Evolutionary conservation across 64 coral and sea anemone genomes (phyloP).

Genomic region (Platygyra sinensis): DNA sequence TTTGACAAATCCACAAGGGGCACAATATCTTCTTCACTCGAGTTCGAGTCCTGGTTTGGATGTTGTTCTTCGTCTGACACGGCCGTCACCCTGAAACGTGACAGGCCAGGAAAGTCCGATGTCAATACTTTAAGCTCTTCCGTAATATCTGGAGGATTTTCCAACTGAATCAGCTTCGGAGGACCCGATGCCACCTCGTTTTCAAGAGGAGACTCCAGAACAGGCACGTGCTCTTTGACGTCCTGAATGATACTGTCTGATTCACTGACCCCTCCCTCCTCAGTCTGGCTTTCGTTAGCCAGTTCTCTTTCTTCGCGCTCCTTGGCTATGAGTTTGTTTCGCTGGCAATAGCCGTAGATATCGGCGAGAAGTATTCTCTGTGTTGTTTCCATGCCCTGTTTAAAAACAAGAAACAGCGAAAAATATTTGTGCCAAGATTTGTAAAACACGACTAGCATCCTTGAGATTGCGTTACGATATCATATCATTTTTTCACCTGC

Average conservation of each 20-base stretch:
- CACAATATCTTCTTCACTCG: slow-evolving; percentile 16
- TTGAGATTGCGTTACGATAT: too few relatives aligned
- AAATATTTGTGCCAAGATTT: too few relatives aligned
- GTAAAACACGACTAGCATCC: background rate
- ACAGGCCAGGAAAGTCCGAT: slow-evolving; percentile 67
- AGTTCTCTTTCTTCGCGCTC: slow-evolving; percentile 61
- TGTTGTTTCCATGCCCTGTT: slow-evolving; percentile 87
- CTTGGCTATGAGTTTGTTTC: slow-evolving; percentile 73
- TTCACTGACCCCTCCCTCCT: slow-evolving; percentile 72
- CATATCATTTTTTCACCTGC: too few relatives aligned
- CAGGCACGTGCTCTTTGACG: slow-evolving; percentile 44
- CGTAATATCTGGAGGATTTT: slow-evolving; percentile 69
- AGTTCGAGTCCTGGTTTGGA: background rate
- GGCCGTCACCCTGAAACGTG: slow-evolving; percentile 73
- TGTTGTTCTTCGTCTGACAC: background rate
- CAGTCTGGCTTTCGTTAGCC: slow-evolving; percentile 54
- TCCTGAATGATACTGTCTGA: slow-evolving; percentile 74
- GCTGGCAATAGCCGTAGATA: slow-evolving; percentile 94
- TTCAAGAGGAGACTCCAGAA: background rate
- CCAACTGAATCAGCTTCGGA: slow-evolving; percentile 72
- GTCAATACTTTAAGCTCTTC: slow-evolving; percentile 71
- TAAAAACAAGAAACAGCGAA: background rate
- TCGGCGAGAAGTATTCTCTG: slow-evolving; percentile 90
- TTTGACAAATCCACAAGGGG: slow-evolving; percentile 28
- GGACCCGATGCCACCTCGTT: background rate